These are phyloP conservation scores for Arbacia lixula DNA, from an alignment of 53 echinoderm and acorn worm genomes.

Conservation along the genomic window DNA sequence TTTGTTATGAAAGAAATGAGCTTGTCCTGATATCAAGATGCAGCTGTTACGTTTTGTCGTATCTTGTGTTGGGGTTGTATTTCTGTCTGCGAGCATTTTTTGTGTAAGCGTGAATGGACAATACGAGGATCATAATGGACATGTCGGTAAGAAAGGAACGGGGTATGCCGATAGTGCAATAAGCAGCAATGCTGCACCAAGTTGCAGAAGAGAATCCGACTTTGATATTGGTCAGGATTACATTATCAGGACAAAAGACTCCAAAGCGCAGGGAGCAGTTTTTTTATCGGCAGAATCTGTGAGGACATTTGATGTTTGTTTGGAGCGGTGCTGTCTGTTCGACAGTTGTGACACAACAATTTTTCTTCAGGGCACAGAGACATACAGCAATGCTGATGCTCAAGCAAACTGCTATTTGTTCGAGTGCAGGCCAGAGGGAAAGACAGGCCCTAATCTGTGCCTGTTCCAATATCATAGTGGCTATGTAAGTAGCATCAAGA, in stretches of 20 bases:
- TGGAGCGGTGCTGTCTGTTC: constrained; percentile 65
- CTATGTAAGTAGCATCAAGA: constrained; percentile 27
- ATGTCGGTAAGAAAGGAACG: constrained; percentile 23
- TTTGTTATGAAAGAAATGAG: too few species aligned
- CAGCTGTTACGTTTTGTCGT: too few species aligned
- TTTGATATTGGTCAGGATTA: constrained; percentile 20
- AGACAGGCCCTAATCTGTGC: constrained; percentile 9
- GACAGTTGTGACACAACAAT: constrained; percentile 74
- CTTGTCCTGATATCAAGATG: too few species aligned
- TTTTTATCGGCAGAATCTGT: constrained; percentile 62
- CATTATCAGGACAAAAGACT: constrained; percentile 91
- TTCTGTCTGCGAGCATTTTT: too few species aligned
- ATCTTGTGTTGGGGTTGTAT: too few species aligned
- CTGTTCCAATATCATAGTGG: constrained; percentile 17
- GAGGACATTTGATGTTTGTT: constrained; percentile 56
- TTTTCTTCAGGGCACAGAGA: constrained; percentile 63
- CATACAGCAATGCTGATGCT: not conserved
- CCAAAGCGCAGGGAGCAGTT: constrained; percentile 65
- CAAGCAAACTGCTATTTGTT: constrained; percentile 28
- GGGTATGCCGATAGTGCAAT: not conserved
- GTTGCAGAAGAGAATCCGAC: constrained; percentile 9
- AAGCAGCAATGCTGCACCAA: not conserved
- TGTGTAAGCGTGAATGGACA: not conserved
- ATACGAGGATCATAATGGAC: constrained; percentile 9
- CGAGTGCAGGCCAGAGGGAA: constrained; percentile 11